These are phyloP conservation scores for Cacatua alba DNA, from an alignment of 2,113 vertebrate genomes.

Conservation along the genomic window DNA sequence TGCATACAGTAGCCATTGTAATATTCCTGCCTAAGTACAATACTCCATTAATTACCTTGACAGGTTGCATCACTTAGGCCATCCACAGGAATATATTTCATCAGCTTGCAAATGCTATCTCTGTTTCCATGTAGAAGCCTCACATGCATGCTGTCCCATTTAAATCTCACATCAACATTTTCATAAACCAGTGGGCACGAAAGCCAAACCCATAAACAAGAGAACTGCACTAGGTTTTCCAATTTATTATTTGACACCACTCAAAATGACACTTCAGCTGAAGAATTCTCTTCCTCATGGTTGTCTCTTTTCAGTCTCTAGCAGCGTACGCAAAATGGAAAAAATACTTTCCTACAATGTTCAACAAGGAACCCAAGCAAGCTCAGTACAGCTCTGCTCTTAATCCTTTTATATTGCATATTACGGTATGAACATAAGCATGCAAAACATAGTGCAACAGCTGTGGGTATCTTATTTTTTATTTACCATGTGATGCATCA, in stretches of 20 bases:
- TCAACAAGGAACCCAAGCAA: background rate
- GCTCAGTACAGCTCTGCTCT: background rate
- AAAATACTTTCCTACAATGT: background rate
- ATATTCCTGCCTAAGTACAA: background rate
- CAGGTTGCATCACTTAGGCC: background rate
- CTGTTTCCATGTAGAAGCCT: background rate
- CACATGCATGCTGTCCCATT: background rate
- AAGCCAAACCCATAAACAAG: background rate
- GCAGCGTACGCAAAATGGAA: background rate
- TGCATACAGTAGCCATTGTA: background rate
- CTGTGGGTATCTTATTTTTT: background rate
- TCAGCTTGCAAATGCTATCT: background rate
- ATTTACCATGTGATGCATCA: background rate
- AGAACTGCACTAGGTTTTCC: background rate
- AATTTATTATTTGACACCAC: background rate
- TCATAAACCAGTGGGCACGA: background rate
- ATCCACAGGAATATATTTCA: background rate
- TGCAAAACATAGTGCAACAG: background rate
- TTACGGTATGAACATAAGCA: background rate
- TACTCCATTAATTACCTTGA: constrained; percentile 54
- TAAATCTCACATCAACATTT: background rate
- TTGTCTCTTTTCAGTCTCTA: background rate
- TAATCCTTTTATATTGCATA: background rate
- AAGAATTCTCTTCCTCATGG: background rate
- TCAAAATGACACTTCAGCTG: background rate